A percentile compares a stretch with the other conserved stretches of the same genome.
Conservation (phyloP, 2,888 invertebrate genomes). For the Syrista parreyssii region DNA sequence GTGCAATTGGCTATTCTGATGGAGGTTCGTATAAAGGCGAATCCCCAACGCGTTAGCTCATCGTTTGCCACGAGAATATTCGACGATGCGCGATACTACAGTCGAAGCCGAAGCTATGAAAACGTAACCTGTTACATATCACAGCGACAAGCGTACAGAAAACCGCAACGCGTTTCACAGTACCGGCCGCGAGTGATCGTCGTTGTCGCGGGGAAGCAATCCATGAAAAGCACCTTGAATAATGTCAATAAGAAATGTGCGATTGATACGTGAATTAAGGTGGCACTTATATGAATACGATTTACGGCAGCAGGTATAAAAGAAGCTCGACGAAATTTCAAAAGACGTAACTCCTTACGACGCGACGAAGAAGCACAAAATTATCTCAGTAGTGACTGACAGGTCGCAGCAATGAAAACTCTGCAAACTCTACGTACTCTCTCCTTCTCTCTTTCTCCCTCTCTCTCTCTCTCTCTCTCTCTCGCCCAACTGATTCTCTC, state of each 20-base stretch:
- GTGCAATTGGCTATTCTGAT: constrained; percentile 29
- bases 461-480: background rate
- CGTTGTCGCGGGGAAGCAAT: background rate
- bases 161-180: background rate
- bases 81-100: background rate
- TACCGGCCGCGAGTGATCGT: background rate
- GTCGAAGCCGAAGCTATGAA: background rate
- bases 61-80: background rate
- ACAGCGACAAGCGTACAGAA: background rate
- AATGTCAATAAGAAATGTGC: background rate
- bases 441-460: constrained; percentile 5
- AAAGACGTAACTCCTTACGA: background rate
- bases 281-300: background rate
- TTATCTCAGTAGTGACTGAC: background rate
- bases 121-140: background rate
- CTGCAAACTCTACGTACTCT: background rate
- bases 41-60: background rate
- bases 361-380: background rate
- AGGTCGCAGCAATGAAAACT: background rate
- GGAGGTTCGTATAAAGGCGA: background rate
- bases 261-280: background rate
- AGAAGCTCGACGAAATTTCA: background rate
- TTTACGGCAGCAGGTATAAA: background rate
- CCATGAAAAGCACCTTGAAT: background rate
- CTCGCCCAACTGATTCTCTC: constrained; percentile 6